Base-by-base conservation (phyloP, 2,888 invertebrate genomes). In the Urechis unicinctus region DNA sequence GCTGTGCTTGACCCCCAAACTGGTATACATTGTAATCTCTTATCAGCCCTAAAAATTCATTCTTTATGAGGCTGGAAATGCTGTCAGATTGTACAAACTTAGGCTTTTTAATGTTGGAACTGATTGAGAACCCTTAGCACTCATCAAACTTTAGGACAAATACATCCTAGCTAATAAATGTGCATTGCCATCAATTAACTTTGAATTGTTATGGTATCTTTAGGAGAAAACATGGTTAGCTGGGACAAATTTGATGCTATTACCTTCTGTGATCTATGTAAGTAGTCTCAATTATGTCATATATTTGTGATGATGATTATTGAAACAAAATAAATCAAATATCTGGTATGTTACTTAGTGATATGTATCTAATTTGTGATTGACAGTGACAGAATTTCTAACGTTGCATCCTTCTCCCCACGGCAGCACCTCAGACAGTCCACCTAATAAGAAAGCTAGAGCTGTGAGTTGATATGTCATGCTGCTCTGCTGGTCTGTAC, bases 1-100 rank as follows among this genome's bases (percentile, higher is more conserved):
- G 84, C 85, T 57, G 77, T 86, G 4, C 77, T 86, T 53, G 86
- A 86, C 77, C 86, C 86, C 9, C 79, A 84, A 65, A 86, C 86
- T 47, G 86, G 86, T 45, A 54, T 48, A 52, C 46, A 36, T 36
- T 36, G 36, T 36, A 17, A 36, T 17, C 36, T 36, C 17, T 36
- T 36, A 17, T 36, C 9, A 13, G 36, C 36, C 9, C 9, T 17
- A 36, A 17, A 9, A 36, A 13, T 17, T 36, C 36, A 36, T 36
- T 17, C 36, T 36, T 13, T n/a, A n/a, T n/a, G n/a, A n/a, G n/a
- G n/a, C n/a, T n/a, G n/a, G n/a, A n/a, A n/a, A n/a, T n/a, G n/a
- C n/a, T n/a, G n/a, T n/a, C n/a, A n/a, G n/a, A n/a, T n/a, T n/a
- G n/a, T n/a, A n/a, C n/a, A n/a, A n/a, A n/a, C n/a, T n/a, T n/a